These are phyloP conservation scores for Leptura quadrifasciata DNA, from an alignment of 2,888 invertebrate genomes.

Conservation along the genomic window DNA sequence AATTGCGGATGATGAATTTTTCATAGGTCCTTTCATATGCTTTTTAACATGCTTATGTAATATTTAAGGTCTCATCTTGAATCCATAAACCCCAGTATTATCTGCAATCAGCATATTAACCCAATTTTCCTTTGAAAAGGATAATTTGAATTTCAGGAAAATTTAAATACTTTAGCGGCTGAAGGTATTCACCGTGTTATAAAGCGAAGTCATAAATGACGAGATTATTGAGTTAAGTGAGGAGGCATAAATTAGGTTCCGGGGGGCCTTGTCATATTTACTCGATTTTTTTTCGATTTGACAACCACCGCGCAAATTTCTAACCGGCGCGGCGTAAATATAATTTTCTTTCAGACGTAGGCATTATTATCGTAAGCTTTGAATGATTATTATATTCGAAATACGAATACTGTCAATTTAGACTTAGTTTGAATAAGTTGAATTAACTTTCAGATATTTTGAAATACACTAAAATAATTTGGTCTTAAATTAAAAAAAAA, in stretches of 20 bases:
- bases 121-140: slow-evolving; percentile 43
- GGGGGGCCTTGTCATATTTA: neutral
- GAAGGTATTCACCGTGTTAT: slow-evolving; percentile 10
- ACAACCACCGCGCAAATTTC: neutral
- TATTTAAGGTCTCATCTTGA: slow-evolving; percentile 53
- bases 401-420: too few relatives aligned
- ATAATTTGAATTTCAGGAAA: slow-evolving; percentile 31
- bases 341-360: neutral
- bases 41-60: slow-evolving; percentile 57
- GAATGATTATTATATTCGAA: too few relatives aligned
- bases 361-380: too few relatives aligned
- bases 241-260: slow-evolving; percentile 17
- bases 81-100: slow-evolving; percentile 44
- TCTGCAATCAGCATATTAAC: slow-evolving; percentile 53
- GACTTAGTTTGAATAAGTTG: too few relatives aligned
- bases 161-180: slow-evolving; percentile 26
- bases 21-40: slow-evolving; percentile 59
- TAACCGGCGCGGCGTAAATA: neutral
- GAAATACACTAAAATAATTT: too few relatives aligned
- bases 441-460: too few relatives aligned
- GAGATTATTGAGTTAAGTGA: slow-evolving; percentile 19
- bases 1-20: slow-evolving; percentile 63
- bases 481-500: too few relatives aligned
- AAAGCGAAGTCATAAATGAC: neutral
- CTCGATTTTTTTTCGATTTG: neutral